Percentiles rank a stretch among this genome's conserved stretches.
phyloP scores from a whole-genome alignment of 2,888 invertebrate species.

The Leucozona laternaria region DNA sequence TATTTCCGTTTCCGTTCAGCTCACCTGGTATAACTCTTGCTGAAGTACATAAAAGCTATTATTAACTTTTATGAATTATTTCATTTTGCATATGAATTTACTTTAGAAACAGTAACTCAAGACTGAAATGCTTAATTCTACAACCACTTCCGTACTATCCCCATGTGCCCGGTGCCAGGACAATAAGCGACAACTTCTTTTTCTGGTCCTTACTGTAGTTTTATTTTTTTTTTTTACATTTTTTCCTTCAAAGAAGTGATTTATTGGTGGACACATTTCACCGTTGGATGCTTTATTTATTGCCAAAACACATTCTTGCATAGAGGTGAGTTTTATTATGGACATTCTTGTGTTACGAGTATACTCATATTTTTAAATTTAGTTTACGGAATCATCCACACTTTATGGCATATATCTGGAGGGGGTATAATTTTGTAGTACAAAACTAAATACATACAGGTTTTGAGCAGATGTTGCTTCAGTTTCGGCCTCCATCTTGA shows the following conservation, averaged over 20 bases:
- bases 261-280: neutral
- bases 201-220: neutral
- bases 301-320: too few species aligned
- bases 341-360: neutral
- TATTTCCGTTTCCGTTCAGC: constrained; percentile 4
- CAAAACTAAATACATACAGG: too few species aligned
- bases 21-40: neutral
- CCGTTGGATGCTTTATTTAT: neutral
- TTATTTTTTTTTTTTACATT: neutral
- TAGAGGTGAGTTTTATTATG: neutral
- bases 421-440: too few species aligned
- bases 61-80: constrained; percentile 25
- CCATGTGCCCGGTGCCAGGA: neutral
- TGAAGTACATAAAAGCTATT: constrained; percentile 18
- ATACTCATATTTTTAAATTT: too few species aligned
- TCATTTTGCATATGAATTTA: constrained; percentile 29
- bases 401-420: too few species aligned
- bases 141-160: neutral
- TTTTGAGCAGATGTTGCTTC: too few species aligned
- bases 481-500: too few species aligned
- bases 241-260: neutral
- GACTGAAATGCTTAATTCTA: neutral
- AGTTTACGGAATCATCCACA: too few species aligned
- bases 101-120: constrained; percentile 19
- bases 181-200: neutral